Conservation (phyloP, 1,140 invertebrate genomes). For the Brachionus rubens region DNA sequence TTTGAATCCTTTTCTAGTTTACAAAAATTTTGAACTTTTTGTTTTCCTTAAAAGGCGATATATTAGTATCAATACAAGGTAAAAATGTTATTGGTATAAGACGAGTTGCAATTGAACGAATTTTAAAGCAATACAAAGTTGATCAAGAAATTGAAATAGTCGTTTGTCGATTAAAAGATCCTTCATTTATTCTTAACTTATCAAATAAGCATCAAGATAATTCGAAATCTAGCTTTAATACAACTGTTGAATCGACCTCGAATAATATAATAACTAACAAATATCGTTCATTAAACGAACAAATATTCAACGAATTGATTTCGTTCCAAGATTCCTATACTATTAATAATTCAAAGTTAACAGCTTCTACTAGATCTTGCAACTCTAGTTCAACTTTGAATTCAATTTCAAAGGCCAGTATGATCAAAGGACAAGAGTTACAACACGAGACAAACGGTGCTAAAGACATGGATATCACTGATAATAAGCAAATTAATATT, state of each 20-base stretch:
- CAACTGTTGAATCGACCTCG: not conserved
- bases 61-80: conserved; percentile 19
- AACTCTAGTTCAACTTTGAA: not conserved
- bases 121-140: conserved; percentile 41
- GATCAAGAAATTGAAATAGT: conserved; percentile 46
- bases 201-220: not conserved
- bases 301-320: conserved; percentile 34
- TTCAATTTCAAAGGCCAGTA: not conserved
- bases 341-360: not conserved
- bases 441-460: not conserved
- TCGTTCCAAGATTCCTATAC: not conserved
- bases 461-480: too few relatives aligned
- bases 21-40: not conserved
- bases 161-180: conserved; percentile 37
- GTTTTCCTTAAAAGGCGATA: not conserved
- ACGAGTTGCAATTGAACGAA: conserved; percentile 15
- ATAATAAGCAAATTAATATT: too few relatives aligned
- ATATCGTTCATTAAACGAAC: conserved; percentile 27
- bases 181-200: not conserved
- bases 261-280: not conserved
- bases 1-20: too few relatives aligned
- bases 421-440: not conserved
- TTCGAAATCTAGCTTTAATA: not conserved
- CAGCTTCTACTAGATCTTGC: not conserved
- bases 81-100: conserved; percentile 44